Evolutionary conservation across 2,888 invertebrate species (phyloP).

Genomic region (Phasia obesa): DNA sequence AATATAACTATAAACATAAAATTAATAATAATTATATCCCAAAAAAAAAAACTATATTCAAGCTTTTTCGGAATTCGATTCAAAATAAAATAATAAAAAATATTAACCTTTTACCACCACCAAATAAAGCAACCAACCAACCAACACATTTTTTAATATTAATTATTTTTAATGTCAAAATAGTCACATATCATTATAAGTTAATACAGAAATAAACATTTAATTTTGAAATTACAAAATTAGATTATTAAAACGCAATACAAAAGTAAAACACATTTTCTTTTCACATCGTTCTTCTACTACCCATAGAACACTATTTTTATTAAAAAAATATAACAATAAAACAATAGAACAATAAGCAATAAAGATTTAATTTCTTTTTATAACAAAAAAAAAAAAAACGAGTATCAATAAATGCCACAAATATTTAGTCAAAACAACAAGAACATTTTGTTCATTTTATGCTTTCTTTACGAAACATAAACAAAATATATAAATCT

Average conservation of each 20-base stretch:
- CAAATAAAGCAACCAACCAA: constrained; percentile 52
- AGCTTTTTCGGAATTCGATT: constrained; percentile 34
- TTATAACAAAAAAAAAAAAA: constrained; percentile 5
- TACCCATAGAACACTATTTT: no score
- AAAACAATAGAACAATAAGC: constrained; percentile 38
- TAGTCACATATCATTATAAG: constrained; percentile 53
- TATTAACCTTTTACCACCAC: constrained; percentile 24
- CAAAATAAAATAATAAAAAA: constrained; percentile 30
- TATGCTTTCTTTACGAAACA: constrained; percentile 15
- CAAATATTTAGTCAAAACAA: constrained; percentile 55
- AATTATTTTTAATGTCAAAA: not conserved
- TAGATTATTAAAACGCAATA: not conserved
- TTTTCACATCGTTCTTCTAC: not conserved
- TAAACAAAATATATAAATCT: constrained; percentile 7
- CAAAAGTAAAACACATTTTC: constrained; percentile 3
- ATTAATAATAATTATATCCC: constrained; percentile 1
- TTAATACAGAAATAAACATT: not conserved
- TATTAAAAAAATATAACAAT: not conserved
- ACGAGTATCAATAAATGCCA: constrained; percentile 11
- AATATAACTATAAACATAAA: constrained; percentile 15
- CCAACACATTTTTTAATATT: not conserved
- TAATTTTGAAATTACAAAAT: constrained; percentile 7
- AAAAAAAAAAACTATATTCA: constrained; percentile 10
- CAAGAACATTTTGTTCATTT: constrained; percentile 13
- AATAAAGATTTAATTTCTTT: constrained; percentile 36